Evolutionary conservation across 2,888 invertebrate genomes (phyloP).

Genomic region (Agonopterix heracliana): DNA sequence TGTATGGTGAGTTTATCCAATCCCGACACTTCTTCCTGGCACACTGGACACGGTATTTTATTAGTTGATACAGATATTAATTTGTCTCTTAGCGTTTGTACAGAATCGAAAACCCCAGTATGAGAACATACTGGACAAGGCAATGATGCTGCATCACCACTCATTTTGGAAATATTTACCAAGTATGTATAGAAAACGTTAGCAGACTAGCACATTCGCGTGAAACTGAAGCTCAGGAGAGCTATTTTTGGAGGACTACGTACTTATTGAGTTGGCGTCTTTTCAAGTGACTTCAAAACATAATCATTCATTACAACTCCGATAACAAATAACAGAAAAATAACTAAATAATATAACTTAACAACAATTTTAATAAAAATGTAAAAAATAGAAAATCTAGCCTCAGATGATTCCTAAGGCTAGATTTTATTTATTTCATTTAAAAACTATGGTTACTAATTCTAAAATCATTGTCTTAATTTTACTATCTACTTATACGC

Average conservation of each 20-base stretch:
- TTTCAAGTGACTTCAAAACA: slow-evolving; percentile 48
- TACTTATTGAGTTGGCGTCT: slow-evolving; percentile 45
- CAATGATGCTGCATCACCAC: slow-evolving; percentile 75
- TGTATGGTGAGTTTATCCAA: slow-evolving; percentile 90
- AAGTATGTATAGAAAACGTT: slow-evolving; percentile 1
- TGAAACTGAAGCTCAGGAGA: slow-evolving; percentile 49
- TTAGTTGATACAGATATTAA: slow-evolving; percentile 86
- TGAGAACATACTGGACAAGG: slow-evolving; percentile 87
- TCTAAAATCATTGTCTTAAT: no score
- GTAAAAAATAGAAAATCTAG: no score
- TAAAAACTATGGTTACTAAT: no score
- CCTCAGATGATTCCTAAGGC: no score
- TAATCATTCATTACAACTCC: no score
- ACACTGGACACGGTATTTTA: slow-evolving; percentile 85
- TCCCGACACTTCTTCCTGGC: slow-evolving; percentile 83
- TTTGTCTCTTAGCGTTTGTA: slow-evolving; percentile 81
- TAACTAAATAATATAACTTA: no score
- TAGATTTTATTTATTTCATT: no score
- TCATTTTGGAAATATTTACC: slow-evolving; percentile 33
- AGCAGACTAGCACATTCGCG: slow-evolving; percentile 21
- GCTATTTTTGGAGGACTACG: slow-evolving; percentile 62
- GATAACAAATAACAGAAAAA: no score
- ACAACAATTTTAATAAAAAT: no score
- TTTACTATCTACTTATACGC: no score
- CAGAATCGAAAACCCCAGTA: slow-evolving; percentile 80